Evolutionary conservation across 2,888 invertebrate species (phyloP).

Genomic region (Trilocha varians): DNA sequence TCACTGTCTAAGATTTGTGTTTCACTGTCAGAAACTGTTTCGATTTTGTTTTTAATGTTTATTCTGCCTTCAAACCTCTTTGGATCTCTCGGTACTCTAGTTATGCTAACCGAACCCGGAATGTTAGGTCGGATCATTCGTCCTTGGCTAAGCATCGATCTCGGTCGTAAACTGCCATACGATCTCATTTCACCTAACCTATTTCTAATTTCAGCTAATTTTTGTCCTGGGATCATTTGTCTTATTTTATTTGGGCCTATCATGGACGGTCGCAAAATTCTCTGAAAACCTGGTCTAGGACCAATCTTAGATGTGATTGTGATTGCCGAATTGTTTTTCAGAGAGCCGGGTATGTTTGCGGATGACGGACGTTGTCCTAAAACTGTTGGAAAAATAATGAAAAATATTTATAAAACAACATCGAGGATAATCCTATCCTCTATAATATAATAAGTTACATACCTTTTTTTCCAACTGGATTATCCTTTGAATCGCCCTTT

Average conservation of each 20-base stretch:
- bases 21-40: constrained; percentile 48
- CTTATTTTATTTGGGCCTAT: constrained; percentile 50
- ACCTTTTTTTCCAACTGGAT: constrained; percentile 61
- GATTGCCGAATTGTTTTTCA: constrained; percentile 75
- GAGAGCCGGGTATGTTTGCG: constrained; percentile 57
- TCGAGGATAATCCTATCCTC: neutral
- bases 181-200: constrained; percentile 49
- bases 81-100: constrained; percentile 47
- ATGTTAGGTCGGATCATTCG: constrained; percentile 46
- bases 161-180: constrained; percentile 42
- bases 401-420: neutral
- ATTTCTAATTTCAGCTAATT: constrained; percentile 54
- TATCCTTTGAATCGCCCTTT: constrained; percentile 49
- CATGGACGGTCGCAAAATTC: constrained; percentile 49
- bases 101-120: constrained; percentile 61
- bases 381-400: constrained; percentile 43
- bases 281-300: constrained; percentile 46
- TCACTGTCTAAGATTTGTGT: constrained; percentile 61
- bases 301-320: constrained; percentile 71
- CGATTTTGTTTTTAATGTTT: constrained; percentile 28
- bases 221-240: constrained; percentile 52
- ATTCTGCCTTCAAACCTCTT: constrained; percentile 36
- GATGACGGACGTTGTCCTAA: constrained; percentile 47
- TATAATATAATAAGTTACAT: constrained; percentile 9
- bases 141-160: constrained; percentile 36